Evolutionary conservation across 2,113 vertebrate species (phyloP), one percentile per base, ranked within the genome.

Genomic region (Periophthalmodon schlosseri): DNA sequence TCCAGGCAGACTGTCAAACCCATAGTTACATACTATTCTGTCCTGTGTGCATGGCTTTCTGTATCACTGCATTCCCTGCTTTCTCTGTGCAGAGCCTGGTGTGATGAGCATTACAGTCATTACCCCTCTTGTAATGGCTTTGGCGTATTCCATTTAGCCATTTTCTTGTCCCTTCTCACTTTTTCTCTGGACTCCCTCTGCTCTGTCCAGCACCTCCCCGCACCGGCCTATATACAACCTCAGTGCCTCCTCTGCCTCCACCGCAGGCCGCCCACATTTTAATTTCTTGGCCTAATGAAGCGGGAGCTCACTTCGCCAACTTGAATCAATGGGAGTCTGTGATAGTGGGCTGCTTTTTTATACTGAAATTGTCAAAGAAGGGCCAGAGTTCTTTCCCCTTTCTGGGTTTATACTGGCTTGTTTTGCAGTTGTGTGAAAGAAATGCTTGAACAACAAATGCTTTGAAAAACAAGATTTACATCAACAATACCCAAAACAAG

Each of bases 201-300:
- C 80, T 87, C 73, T 85, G 71, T 68, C 33, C 16, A 57, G 69
- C 68, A 60, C 69, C 77, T 82, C 80, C 79, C 64, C 52, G 23
- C 74, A 73, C 85, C 65, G 33, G 69, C 71, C 70, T 39, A 8
- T 78, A 73, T 81, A 73, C 72, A 83, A 75, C 74, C 65, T 71
- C 75, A 16, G n/a, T 70, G 24, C 52, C 81, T 44, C 74, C 74
- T 79, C 75, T 69, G 73, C 76, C 76, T 80, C 75, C 83, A 69
- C 84, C 33, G 33, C 81, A 77, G 83, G 78, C 82, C 73, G 14
- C 86, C 87, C 80, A 76, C 87, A 86, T 94, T 93, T 94, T 92
- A 93, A 94, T 93, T 94, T 94, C 91, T 93, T 91, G 91, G 92
- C 87, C 90, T 93, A 94, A 93, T 94, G 93, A 94, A 92, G 90